A percentile compares a stretch with the other conserved stretches of the same genome.
These are phyloP conservation scores for Falco peregrinus DNA, from an alignment of 2,797 vertebrate species.

Conservation along the genomic window DNA sequence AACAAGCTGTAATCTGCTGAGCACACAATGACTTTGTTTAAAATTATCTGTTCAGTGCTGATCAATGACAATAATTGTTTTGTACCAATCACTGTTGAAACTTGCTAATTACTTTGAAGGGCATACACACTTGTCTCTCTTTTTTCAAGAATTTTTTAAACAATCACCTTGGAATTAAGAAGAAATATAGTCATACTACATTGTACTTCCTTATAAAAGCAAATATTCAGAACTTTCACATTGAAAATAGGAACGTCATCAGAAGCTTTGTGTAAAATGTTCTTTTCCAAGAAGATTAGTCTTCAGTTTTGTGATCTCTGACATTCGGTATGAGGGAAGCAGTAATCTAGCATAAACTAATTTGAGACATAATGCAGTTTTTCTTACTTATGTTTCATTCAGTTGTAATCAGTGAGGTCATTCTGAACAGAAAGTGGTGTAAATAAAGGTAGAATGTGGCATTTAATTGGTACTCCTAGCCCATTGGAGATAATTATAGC, in stretches of 20 bases:
- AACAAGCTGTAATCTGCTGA: conserved; percentile 88
- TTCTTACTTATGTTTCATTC: background rate
- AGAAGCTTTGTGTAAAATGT: background rate
- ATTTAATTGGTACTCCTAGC: conserved; percentile 4
- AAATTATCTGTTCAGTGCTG: conserved; percentile 96
- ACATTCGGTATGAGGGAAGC: background rate
- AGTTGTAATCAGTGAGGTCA: background rate
- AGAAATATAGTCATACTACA: background rate
- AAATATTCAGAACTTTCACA: background rate
- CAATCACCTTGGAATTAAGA: conserved; percentile 69
- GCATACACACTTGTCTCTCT: conserved; percentile 74
- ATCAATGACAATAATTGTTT: conserved; percentile 99
- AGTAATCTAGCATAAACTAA: background rate
- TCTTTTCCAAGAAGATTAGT: background rate
- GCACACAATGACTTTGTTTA: conserved; percentile 98
- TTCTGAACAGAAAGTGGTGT: background rate
- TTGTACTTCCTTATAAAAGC: background rate
- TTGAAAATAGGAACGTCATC: background rate
- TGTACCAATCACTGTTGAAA: conserved; percentile 92
- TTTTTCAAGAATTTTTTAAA: conserved; percentile 59
- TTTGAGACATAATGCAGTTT: background rate
- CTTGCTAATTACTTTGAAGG: conserved; percentile 97
- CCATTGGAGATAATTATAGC: conserved; percentile 42
- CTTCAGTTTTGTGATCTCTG: background rate
- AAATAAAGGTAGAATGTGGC: background rate